Evolutionary conservation across 2,797 vertebrate genomes (phyloP), one percentile per base, ranked within the genome.

Genomic region (Cynopterus sphinx): DNA sequence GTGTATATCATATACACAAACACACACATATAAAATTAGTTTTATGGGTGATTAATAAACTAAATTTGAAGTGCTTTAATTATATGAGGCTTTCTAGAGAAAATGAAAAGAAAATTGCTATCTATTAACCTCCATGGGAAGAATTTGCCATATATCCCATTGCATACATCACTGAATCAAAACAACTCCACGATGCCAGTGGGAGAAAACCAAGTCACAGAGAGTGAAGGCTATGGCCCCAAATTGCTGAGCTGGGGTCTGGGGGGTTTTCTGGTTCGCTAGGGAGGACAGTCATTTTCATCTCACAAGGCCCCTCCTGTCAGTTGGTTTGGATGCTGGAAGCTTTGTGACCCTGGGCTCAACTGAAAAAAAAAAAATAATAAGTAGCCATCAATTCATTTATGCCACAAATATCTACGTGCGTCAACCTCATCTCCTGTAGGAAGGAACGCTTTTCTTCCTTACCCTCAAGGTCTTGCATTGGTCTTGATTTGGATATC

Each of bases 51-150:
- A 88, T 65, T 95, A 68, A 41, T 82, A 81, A 83, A 59, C 49
- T 74, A 59, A 71, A 39, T 91, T 89, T 83, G 36, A 41, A 39
- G n/a, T 88, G 26, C 24, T 94, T 87, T 49, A 78, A 88, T 94
- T 88, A 59, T 61, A 63, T 87, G 86, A 93, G 36, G 9, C 68
- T 92, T 95, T 70, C 61, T 88, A 94, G 57, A 33, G n/a, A 94
- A 95, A 95, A 92, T 81, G 33, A 91, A 93, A 94, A 94, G n/a
- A 70, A 87, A 90, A 90, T 67, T 31, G 21, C 46, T 93, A 26
- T 65, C 92, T 90, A 95, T 85, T 88, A 90, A 95, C 57, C 28
- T 49, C 9, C 13, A 3, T 36, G 49, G 92, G 43, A 57, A 55
- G 57, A 82, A 46, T 71, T 63, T 90, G 31, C 12, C 31, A 4